These are phyloP conservation scores for Heliothis subflexa DNA, from an alignment of 1,140 invertebrate genomes.

Conservation along the genomic window DNA sequence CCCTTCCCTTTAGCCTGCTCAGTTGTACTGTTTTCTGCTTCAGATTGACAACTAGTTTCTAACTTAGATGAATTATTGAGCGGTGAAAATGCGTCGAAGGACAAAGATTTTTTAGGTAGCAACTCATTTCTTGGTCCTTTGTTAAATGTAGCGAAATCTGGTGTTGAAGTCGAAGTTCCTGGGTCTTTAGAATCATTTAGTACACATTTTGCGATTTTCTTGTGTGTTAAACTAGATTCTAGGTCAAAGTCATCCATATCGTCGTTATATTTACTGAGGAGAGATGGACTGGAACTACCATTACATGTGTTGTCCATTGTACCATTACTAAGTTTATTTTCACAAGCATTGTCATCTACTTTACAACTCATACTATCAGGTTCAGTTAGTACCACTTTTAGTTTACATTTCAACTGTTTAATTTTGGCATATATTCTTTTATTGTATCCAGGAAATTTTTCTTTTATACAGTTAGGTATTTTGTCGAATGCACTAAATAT, in stretches of 20 bases:
- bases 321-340: constrained; percentile 33
- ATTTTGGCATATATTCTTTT: constrained; percentile 73
- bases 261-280: constrained; percentile 12
- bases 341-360: constrained; percentile 11
- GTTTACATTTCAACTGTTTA: constrained; percentile 69
- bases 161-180: constrained; percentile 60
- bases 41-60: constrained; percentile 55
- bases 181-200: constrained; percentile 34
- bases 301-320: constrained; percentile 18
- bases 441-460: constrained; percentile 79
- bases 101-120: constrained; percentile 65
- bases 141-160: constrained; percentile 57
- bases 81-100: constrained; percentile 65
- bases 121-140: constrained; percentile 57
- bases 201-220: constrained; percentile 37
- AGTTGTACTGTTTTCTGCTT: constrained; percentile 53
- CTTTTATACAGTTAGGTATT: constrained; percentile 78
- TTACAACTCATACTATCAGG: constrained; percentile 34
- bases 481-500: constrained; percentile 78
- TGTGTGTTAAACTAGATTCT: constrained; percentile 50
- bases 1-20: constrained; percentile 65
- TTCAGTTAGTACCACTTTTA: constrained; percentile 59
- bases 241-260: constrained; percentile 62
- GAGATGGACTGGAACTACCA: constrained; percentile 26
- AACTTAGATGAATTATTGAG: constrained; percentile 53